Evolutionary conservation across 2,113 vertebrate genomes (phyloP).

Genomic region (Semnornis frantzii): DNA sequence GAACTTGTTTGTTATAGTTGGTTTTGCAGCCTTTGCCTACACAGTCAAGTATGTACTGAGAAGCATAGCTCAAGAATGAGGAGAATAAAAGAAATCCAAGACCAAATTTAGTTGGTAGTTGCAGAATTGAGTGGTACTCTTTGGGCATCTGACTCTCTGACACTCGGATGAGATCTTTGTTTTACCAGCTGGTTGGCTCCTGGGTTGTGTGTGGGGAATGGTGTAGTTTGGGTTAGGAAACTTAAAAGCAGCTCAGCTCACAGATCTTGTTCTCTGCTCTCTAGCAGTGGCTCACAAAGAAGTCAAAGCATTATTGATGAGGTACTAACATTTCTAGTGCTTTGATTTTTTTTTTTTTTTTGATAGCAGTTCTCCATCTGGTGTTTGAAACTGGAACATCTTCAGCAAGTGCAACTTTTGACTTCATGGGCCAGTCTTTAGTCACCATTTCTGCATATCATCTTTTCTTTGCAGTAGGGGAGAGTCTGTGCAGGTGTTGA

Average conservation of each 20-base stretch:
- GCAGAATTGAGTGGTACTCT: constrained; percentile 45
- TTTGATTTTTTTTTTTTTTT: background rate
- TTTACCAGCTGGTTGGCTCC: constrained; percentile 56
- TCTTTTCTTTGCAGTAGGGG: background rate
- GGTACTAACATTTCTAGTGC: background rate
- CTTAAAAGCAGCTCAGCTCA: background rate
- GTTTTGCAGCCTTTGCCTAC: constrained; percentile 97
- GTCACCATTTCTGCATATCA: background rate
- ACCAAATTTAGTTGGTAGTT: constrained; percentile 48
- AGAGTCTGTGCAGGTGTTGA: background rate
- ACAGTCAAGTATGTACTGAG: constrained; percentile 97
- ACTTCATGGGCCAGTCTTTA: constrained; percentile 58
- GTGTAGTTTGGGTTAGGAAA: background rate
- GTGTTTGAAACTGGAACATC: background rate
- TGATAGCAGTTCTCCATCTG: constrained; percentile 19
- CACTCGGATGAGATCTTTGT: constrained; percentile 24
- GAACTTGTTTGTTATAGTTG: constrained; percentile 98
- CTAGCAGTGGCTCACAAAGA: background rate
- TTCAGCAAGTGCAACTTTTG: constrained; percentile 65
- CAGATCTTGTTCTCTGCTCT: background rate
- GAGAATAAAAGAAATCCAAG: background rate
- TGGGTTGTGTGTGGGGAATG: constrained; percentile 54
- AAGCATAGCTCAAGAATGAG: constrained; percentile 98
- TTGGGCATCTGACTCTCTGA: constrained; percentile 7
- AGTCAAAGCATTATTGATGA: background rate